Conservation (phyloP, 2,888 invertebrate genomes). For the Zeuzera pyrina region DNA sequence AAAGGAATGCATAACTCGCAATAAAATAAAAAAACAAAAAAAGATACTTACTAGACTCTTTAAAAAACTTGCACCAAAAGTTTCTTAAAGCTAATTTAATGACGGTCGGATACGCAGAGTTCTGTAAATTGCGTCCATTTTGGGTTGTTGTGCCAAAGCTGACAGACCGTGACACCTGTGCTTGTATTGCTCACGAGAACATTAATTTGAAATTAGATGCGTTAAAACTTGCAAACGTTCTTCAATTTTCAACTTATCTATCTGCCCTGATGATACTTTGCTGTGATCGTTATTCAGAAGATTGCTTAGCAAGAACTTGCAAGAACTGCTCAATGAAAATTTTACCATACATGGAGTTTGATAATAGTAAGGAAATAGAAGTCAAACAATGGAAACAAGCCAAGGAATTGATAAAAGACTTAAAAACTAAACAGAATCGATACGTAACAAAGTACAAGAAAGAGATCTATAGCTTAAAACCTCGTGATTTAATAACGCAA, state of each 20-base stretch:
- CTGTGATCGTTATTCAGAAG: slow-evolving; percentile 16
- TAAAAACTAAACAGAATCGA: slow-evolving; percentile 16
- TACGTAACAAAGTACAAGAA: slow-evolving; percentile 19
- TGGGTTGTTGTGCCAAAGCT: slow-evolving; percentile 21
- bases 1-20: slow-evolving; percentile 20
- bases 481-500: slow-evolving; percentile 17
- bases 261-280: slow-evolving; percentile 14
- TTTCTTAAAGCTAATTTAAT: slow-evolving; percentile 12
- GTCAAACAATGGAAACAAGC: slow-evolving; percentile 17
- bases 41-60: slow-evolving; percentile 19
- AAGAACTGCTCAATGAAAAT: slow-evolving; percentile 15
- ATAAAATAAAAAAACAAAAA: slow-evolving; percentile 21
- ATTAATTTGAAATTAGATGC: slow-evolving; percentile 17
- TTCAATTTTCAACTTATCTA: slow-evolving; percentile 14
- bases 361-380: slow-evolving; percentile 14
- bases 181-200: slow-evolving; percentile 16
- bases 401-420: slow-evolving; percentile 15
- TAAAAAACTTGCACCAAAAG: slow-evolving; percentile 21
- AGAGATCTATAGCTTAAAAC: slow-evolving; percentile 15
- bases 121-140: slow-evolving; percentile 20
- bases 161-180: slow-evolving; percentile 20
- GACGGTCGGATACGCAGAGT: slow-evolving; percentile 13
- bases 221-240: slow-evolving; percentile 12
- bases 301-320: slow-evolving; percentile 17
- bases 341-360: slow-evolving; percentile 16